These are phyloP conservation scores for Lasioglossum zephyrum DNA, from an alignment of 2,888 invertebrate genomes.

Conservation along the genomic window DNA sequence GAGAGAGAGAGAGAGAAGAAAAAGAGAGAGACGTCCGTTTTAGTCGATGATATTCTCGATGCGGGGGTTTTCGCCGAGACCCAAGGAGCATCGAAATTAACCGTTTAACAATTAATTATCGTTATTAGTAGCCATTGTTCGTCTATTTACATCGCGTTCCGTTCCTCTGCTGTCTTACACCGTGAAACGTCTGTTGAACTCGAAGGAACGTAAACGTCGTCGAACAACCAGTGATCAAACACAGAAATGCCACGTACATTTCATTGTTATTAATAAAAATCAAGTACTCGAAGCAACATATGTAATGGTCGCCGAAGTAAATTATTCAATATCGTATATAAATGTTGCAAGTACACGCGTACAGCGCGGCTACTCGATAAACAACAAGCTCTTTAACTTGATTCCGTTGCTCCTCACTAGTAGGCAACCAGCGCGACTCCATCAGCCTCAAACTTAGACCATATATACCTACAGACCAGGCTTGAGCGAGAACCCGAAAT, in stretches of 20 bases:
- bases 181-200: background rate
- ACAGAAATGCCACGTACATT: background rate
- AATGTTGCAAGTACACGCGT: constrained; percentile 8
- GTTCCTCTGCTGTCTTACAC: constrained; percentile 23
- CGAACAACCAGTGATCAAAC: background rate
- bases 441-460: too few relatives aligned
- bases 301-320: background rate
- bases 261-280: background rate
- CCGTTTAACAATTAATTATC: constrained; percentile 60
- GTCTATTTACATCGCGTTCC: constrained; percentile 58
- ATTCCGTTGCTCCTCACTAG: too few relatives aligned
- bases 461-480: too few relatives aligned
- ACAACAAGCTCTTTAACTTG: background rate
- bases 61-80: constrained; percentile 65
- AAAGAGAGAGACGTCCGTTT: constrained; percentile 56
- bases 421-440: too few relatives aligned
- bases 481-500: too few relatives aligned
- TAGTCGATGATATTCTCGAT: constrained; percentile 66
- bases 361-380: background rate
- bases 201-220: background rate
- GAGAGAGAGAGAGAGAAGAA: too few relatives aligned
- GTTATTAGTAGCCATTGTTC: constrained; percentile 75
- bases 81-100: constrained; percentile 66
- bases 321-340: constrained; percentile 7
- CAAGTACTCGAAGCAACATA: constrained; percentile 2